Evolutionary conservation across 2,797 vertebrate genomes (phyloP), one percentile per base, ranked within the genome.

Genomic region (Ctenosaura bakeri): DNA sequence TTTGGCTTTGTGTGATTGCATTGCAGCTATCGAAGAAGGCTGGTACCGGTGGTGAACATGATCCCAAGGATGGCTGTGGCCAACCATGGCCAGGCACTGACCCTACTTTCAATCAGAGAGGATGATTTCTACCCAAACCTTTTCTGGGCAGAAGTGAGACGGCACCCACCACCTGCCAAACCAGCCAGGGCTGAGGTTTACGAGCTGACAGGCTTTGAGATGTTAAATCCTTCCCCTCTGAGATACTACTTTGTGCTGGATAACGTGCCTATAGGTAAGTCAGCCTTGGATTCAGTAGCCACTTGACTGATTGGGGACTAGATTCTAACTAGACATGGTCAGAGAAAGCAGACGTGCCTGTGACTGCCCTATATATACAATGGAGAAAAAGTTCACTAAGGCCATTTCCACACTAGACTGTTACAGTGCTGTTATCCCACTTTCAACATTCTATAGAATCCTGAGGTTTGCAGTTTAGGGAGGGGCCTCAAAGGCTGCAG

Each of bases 41-140:
- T 94, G 80, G 77, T 59, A 8, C 79, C 83, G 3, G 29, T 81
- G 26, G 69, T 26, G 38, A n/a, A 74, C 29, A 8, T n/a, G 35
- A n/a, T 50, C 7, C 29, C 9, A 35, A 54, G 74, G 9, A 22
- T 77, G 14, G 20, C 1, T 0, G 42, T 91, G 52, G 82, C 12
- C 76, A 50, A 62, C 2, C 29, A 42, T 6, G 73, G 88, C 59
- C 86, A 62, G 18, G 46, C 73, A 0, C 64, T 94, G 62, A 88
- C 56, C 1, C 54, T 94, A 59, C 22, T 59, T 4, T 79, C 92
- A 1, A 38, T 88, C 66, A 59, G 79, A 0, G 93, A 94, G 26
- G 89, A 94, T 2, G 93, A 94, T 86, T 94, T 90, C 64, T 94
- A 92, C 64, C 92, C 93, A 42, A 94, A 94, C 35, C 83, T 81